Evolutionary conservation across 2,888 invertebrate genomes (phyloP).

Genomic region (Noctuana brunneofusca): DNA sequence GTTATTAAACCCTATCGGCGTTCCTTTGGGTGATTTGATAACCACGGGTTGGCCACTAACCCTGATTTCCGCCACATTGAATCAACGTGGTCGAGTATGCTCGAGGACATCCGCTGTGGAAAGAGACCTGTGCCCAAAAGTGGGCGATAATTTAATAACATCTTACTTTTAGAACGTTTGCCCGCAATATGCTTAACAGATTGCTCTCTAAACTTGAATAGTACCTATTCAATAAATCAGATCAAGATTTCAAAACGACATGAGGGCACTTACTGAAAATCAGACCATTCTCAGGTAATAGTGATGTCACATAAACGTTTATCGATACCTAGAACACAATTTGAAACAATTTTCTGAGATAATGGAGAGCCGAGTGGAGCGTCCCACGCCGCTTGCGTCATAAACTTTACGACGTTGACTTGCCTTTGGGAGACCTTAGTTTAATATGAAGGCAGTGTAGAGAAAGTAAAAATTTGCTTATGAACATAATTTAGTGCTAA

Average conservation of each 20-base stretch:
- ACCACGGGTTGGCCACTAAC: no score
- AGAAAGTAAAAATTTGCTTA: no score
- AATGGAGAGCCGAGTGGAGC: conserved; percentile 38
- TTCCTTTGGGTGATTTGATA: no score
- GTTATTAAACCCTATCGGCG: no score
- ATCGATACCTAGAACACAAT: conserved; percentile 45
- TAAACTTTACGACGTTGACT: conserved; percentile 35
- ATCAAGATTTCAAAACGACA: background rate
- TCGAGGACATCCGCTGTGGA: no score
- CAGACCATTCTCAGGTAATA: conserved; percentile 18
- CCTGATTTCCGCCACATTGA: no score
- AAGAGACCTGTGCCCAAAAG: no score
- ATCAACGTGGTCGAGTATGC: no score
- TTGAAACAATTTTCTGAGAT: conserved; percentile 46
- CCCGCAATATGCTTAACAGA: background rate
- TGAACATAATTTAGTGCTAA: no score
- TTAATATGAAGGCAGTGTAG: background rate
- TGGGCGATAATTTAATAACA: background rate
- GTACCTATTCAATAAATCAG: no score
- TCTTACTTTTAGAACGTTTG: no score
- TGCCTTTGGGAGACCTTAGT: conserved; percentile 16
- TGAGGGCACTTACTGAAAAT: background rate
- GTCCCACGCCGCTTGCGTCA: conserved; percentile 37
- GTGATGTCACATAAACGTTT: conserved; percentile 45
- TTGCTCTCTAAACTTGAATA: background rate